Conservation (phyloP, 2,888 invertebrate genomes). For the Sepioteuthis lessoniana region DNA sequence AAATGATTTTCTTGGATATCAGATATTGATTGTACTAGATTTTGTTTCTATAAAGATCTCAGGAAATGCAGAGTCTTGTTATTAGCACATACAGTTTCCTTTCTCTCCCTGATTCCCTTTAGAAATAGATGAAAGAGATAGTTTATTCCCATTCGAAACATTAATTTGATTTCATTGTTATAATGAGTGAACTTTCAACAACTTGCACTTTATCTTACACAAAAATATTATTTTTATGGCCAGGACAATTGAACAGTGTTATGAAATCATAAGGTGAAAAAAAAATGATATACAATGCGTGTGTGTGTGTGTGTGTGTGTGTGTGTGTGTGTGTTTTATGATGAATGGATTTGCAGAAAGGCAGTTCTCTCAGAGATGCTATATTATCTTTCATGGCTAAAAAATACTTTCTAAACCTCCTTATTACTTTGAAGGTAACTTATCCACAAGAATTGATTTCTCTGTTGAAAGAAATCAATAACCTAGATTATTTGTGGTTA, state of each 20-base stretch:
- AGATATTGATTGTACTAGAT: too few species aligned
- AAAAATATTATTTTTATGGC: not conserved
- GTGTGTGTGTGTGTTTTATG: not conserved
- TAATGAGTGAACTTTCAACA: not conserved
- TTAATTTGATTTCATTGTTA: not conserved
- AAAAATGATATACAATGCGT: too few species aligned
- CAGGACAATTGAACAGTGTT: not conserved
- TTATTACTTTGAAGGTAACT: not conserved
- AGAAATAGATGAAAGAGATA: too few species aligned
- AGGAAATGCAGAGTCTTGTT: too few species aligned
- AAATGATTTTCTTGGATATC: too few species aligned
- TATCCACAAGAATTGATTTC: not conserved
- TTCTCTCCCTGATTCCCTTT: too few species aligned
- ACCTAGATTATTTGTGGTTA: not conserved
- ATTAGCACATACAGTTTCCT: too few species aligned
- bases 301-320: not conserved
- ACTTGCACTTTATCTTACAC: not conserved
- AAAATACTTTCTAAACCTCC: constrained; percentile 34
- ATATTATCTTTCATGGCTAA: constrained; percentile 40
- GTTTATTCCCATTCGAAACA: too few species aligned
- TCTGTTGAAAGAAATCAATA: not conserved
- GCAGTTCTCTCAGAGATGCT: not conserved
- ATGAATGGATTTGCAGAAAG: not conserved
- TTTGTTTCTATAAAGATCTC: too few species aligned
- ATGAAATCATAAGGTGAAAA: too few species aligned